These are phyloP conservation scores for Ctena decussata DNA, from an alignment of 2,888 invertebrate species.

Conservation along the genomic window DNA sequence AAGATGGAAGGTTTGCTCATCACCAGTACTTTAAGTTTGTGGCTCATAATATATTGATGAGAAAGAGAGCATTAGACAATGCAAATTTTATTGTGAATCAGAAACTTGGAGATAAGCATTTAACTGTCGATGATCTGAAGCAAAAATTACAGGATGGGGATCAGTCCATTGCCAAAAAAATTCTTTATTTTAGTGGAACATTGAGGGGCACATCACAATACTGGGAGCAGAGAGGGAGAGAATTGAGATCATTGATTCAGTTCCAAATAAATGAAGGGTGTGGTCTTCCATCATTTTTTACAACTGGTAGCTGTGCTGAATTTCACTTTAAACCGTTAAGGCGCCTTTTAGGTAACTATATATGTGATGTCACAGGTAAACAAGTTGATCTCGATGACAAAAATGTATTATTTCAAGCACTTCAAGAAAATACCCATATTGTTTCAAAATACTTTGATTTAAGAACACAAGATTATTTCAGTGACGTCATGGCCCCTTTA, in stretches of 20 bases:
- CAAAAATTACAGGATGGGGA: conserved; percentile 53
- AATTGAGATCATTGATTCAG: neutral
- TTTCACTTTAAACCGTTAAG: neutral
- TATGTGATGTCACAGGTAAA: neutral
- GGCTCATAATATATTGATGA: conserved; percentile 65
- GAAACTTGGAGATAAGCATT: conserved; percentile 61
- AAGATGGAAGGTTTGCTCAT: conserved; percentile 12
- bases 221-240: neutral
- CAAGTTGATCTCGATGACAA: neutral
- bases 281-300: neutral
- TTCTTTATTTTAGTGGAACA: conserved; percentile 8
- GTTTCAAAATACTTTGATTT: neutral
- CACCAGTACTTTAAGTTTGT: conserved; percentile 6
- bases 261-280: neutral
- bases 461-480: conserved; percentile 53
- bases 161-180: neutral
- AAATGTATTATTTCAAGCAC: neutral
- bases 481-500: conserved; percentile 45
- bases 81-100: conserved; percentile 62
- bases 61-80: conserved; percentile 60
- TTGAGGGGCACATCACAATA: neutral
- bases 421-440: neutral
- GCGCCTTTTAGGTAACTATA: neutral
- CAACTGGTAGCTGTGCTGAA: neutral
- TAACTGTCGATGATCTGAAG: neutral